Conservation (phyloP, 2,888 invertebrate species). For the Chorisops tibialis region DNA sequence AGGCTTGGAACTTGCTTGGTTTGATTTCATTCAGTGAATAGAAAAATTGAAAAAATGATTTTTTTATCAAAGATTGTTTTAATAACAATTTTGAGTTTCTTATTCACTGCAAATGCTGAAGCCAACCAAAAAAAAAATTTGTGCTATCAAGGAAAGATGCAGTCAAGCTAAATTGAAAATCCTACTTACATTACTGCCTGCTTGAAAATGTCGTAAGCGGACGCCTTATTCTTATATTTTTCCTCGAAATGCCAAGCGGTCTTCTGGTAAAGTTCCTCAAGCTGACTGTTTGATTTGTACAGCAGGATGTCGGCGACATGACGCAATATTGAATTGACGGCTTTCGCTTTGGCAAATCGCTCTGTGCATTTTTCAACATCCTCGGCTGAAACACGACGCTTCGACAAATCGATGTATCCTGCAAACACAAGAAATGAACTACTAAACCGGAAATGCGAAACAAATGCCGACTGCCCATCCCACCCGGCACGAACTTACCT, state of each 20-base stretch:
- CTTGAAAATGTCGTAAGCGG: constrained; percentile 97
- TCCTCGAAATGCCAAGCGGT: constrained; percentile 99
- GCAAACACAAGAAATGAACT: constrained; percentile 24
- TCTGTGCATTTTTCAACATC: constrained; percentile 98
- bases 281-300: constrained; percentile 85
- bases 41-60: no score
- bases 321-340: constrained; percentile 94
- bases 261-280: constrained; percentile 91
- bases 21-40: no score
- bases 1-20: no score
- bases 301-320: constrained; percentile 94
- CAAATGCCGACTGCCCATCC: background rate
- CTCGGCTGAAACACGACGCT: constrained; percentile 95
- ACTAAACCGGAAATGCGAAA: background rate
- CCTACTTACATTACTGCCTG: constrained; percentile 87
- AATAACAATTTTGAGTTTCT: no score
- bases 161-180: background rate
- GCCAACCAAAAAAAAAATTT: no score
- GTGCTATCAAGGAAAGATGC: no score
- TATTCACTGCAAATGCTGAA: no score
- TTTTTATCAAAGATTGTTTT: no score
- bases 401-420: constrained; percentile 99
- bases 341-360: constrained; percentile 96
- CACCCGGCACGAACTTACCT: constrained; percentile 60
- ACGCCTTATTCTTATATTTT: constrained; percentile 92